Evolutionary conservation across 2,888 invertebrate species (phyloP), one percentile per base, ranked within the genome.

Genomic region (Acleris cristana): DNA sequence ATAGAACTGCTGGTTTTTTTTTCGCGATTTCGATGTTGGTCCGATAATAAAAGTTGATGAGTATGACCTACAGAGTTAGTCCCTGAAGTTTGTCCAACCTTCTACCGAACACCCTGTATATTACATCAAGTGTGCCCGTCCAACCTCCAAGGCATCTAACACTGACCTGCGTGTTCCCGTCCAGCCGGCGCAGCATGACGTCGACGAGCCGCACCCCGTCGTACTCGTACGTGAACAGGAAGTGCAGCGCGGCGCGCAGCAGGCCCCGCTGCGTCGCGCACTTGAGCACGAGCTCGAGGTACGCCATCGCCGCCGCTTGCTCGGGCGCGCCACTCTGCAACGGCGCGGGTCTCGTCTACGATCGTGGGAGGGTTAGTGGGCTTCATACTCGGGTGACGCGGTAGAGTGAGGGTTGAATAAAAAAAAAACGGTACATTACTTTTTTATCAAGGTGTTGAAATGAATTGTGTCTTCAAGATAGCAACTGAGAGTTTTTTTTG

Each of bases 281-380:
- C 57, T 99, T 95, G 71, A 99, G 87, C 77, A 98, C 96, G 74
- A 99, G 93, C 88, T 99, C 98, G 71, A 99, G 94, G 89, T 99
- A 99, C 8, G 97, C 97, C 81, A 97, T 98, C 12, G 98, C 97
- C 58, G 98, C 97, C 68, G 98, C 95, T 83, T 98, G 96, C 86
- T 99, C 98, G 73, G 96, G 96, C 75, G 96, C 94, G 69, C 97
- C 96, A 87, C 95, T 97, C 97, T 98, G 95, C 87, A 95, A 95
- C 88, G 89, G 79, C 79, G 80, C 87, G 80, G 83, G 84, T 85
- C 81, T 87, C 80, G 86, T 89, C 92, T 91, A 90, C 85, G 82
- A 79, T 81, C 82, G 85, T 76, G 77, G 48, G 67, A 67, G 73
- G 75, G 82, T 87, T 85, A 87, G 83, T 85, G 61, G 69, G 62